Conservation (phyloP, 2,113 vertebrate genomes). For the Deroptyus accipitrinus region DNA sequence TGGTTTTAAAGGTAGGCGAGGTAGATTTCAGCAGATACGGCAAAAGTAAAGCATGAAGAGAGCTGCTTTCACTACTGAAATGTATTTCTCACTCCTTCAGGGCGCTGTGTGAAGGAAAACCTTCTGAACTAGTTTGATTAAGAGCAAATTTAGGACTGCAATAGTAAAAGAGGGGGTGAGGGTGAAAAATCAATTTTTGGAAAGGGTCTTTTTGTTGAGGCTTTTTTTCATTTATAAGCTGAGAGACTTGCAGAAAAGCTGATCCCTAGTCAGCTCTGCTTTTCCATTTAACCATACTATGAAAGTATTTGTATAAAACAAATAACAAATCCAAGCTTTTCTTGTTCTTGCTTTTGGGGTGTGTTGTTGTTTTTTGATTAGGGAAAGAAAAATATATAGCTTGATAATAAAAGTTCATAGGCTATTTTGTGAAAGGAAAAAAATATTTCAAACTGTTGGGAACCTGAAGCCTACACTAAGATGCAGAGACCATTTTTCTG, state of each 20-base stretch:
- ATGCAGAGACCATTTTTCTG: background rate
- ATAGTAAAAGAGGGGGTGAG: background rate
- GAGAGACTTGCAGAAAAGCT: background rate
- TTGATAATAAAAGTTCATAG: background rate
- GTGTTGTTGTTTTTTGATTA: fast-evolving
- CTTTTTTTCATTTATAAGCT: background rate
- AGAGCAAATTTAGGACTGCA: background rate
- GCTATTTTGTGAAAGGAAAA: background rate
- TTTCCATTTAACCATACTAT: background rate
- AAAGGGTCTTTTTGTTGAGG: background rate
- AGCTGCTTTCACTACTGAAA: background rate
- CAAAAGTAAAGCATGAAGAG: background rate
- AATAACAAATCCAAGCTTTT: background rate
- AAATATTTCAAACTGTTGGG: background rate
- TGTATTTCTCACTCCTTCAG: background rate
- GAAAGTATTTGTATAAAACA: background rate
- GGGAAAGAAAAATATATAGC: background rate
- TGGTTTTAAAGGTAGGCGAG: background rate
- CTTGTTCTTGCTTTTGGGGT: background rate
- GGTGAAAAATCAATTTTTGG: background rate
- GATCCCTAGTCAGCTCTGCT: background rate
- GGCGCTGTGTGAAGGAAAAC: background rate
- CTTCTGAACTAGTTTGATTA: background rate
- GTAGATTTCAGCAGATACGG: background rate
- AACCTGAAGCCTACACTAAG: background rate